Evolutionary conservation across 2,113 vertebrate genomes (phyloP).

Genomic region (Picathartes gymnocephalus): DNA sequence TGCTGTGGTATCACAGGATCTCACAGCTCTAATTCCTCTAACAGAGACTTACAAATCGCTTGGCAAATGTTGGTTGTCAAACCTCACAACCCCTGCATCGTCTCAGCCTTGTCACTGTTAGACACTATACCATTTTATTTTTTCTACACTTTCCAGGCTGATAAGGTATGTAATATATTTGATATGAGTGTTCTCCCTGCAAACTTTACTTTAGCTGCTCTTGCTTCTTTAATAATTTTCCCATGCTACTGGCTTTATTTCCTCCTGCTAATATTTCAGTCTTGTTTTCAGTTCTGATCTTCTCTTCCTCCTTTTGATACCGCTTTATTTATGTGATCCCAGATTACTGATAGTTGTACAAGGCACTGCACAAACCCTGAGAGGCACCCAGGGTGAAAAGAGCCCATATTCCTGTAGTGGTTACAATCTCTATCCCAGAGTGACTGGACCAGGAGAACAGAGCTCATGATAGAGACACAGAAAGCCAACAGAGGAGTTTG

Average conservation of each 20-base stretch:
- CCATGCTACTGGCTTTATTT: background rate
- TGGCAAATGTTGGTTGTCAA: accelerated
- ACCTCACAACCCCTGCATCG: background rate
- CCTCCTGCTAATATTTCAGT: background rate
- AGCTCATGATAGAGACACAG: background rate
- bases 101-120: background rate
- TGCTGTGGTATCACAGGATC: background rate
- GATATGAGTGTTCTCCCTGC: background rate
- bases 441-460: background rate
- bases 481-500: background rate
- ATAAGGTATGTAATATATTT: background rate
- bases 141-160: background rate
- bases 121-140: background rate
- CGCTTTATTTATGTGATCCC: background rate
- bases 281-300: background rate
- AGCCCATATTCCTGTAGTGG: accelerated
- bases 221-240: background rate
- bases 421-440: background rate
- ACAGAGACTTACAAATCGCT: background rate
- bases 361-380: background rate
- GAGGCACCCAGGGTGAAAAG: background rate
- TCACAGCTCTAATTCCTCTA: background rate
- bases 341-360: background rate
- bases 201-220: background rate
- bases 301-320: background rate